phyloP scores from a whole-genome alignment of 2,113 vertebrate species.

The Vulpes vulpes region DNA sequence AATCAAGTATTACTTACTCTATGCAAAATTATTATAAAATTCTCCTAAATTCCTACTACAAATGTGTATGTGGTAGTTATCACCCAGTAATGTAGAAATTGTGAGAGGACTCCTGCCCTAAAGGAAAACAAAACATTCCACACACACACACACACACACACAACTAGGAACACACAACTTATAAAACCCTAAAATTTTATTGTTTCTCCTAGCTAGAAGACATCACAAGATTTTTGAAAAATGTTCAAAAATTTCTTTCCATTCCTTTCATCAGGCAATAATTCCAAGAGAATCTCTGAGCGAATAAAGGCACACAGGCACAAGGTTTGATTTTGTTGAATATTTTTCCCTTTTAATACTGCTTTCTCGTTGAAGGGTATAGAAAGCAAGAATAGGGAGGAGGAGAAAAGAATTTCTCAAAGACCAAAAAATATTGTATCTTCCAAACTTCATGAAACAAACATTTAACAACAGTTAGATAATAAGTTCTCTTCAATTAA shows the following conservation, averaged over 20 bases:
- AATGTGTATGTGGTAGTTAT: not conserved
- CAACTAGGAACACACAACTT: slow-evolving; percentile 32
- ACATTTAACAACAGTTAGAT: slow-evolving; percentile 12
- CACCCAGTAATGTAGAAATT: not conserved
- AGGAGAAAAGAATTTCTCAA: slow-evolving; percentile 6
- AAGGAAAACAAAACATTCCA: not conserved
- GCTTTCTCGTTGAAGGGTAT: not conserved
- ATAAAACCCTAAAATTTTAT: not conserved
- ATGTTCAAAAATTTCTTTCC: not conserved
- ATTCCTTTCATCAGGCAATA: slow-evolving; percentile 34
- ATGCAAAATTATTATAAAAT: not conserved
- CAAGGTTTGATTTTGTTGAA: not conserved
- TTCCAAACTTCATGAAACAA: slow-evolving; percentile 60
- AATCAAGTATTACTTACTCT: not conserved
- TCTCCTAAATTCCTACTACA: not conserved
- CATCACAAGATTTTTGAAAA: not conserved
- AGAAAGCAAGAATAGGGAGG: not conserved
- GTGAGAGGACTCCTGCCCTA: not conserved
- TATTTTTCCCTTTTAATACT: not conserved
- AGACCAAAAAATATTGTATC: slow-evolving; percentile 47
- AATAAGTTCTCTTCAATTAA: slow-evolving; percentile 51
- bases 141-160: not conserved
- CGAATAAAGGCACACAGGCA: not conserved
- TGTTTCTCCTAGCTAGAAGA: not conserved
- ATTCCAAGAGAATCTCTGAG: slow-evolving; percentile 46